Evolutionary conservation across 2,113 vertebrate species (phyloP).

Genomic region (Alethe castanea): DNA sequence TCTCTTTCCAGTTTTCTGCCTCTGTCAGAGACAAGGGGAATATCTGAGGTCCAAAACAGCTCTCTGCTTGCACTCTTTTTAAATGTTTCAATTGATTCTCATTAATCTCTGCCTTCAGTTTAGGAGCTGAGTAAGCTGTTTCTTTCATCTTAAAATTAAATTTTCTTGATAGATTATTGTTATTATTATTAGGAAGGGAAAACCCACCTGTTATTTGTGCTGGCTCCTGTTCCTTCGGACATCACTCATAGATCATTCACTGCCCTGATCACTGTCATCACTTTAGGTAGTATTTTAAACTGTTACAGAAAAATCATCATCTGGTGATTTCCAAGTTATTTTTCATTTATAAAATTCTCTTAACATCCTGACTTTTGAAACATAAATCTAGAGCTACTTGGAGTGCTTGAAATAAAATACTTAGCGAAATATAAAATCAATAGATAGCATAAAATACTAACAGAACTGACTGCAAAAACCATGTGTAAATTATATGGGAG

Average conservation of each 20-base stretch:
- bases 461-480: conserved; percentile 29
- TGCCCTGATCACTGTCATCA: neutral
- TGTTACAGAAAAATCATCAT: conserved; percentile 43
- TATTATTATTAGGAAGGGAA: conserved; percentile 44
- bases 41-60: conserved; percentile 6
- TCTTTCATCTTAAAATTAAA: conserved; percentile 64
- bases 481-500: conserved; percentile 35
- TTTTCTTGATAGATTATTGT: conserved; percentile 44
- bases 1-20: neutral
- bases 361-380: conserved; percentile 29
- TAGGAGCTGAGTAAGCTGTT: conserved; percentile 60
- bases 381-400: conserved; percentile 39
- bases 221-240: neutral
- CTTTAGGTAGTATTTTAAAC: conserved; percentile 28
- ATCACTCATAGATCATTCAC: neutral
- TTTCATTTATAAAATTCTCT: conserved; percentile 54
- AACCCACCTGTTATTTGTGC: conserved; percentile 37
- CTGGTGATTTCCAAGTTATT: conserved; percentile 53
- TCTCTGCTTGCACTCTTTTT: conserved; percentile 37
- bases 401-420: conserved; percentile 44
- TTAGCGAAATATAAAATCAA: conserved; percentile 46
- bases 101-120: conserved; percentile 72
- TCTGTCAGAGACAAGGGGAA: neutral
- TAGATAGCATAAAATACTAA: conserved; percentile 43
- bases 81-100: conserved; percentile 75